Evolutionary conservation across 2,113 vertebrate genomes (phyloP).

Genomic region (Hepsetus odoe): DNA sequence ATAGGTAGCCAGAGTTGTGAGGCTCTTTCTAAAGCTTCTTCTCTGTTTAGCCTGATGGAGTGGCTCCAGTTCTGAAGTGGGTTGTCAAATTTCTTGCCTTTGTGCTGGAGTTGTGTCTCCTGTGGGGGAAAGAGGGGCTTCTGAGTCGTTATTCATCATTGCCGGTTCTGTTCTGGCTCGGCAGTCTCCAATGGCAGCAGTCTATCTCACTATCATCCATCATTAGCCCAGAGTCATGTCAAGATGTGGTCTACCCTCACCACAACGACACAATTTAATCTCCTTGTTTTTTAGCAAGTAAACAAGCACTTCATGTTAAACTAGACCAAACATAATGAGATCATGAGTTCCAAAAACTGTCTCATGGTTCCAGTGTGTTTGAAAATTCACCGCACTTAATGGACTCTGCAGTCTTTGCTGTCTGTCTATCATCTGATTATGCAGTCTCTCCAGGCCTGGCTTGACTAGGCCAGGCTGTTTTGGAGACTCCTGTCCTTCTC

Average conservation of each 20-base stretch:
- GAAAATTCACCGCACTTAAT: neutral
- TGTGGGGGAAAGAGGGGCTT: slow-evolving; percentile 61
- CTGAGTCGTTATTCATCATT: slow-evolving; percentile 74
- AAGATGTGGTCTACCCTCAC: slow-evolving; percentile 3
- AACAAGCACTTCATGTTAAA: slow-evolving; percentile 31
- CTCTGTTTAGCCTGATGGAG: slow-evolving; percentile 4
- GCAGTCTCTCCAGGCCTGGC: slow-evolving; percentile 3
- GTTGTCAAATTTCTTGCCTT: slow-evolving; percentile 65
- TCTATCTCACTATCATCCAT: slow-evolving; percentile 73
- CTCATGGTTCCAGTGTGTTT: neutral
- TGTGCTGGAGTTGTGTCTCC: slow-evolving; percentile 65
- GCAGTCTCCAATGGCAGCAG: slow-evolving; percentile 62
- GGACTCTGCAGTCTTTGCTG: neutral
- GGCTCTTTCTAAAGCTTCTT: neutral
- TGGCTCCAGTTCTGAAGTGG: slow-evolving; percentile 24
- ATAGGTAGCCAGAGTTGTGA: slow-evolving; percentile 3
- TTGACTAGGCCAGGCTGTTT: slow-evolving; percentile 29
- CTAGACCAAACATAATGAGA: neutral
- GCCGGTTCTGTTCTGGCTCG: slow-evolving; percentile 65
- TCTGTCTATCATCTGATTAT: slow-evolving; percentile 1
- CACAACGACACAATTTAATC: slow-evolving; percentile 42
- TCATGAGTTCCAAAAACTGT: neutral
- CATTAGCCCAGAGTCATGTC: slow-evolving; percentile 64
- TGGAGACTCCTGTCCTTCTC: slow-evolving; percentile 45
- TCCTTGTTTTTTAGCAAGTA: slow-evolving; percentile 28